A percentile compares a stretch with the other conserved stretches of the same genome.
Evolutionary conservation across 2,888 invertebrate genomes (phyloP).

Genomic region (Ectemnius continuus): DNA sequence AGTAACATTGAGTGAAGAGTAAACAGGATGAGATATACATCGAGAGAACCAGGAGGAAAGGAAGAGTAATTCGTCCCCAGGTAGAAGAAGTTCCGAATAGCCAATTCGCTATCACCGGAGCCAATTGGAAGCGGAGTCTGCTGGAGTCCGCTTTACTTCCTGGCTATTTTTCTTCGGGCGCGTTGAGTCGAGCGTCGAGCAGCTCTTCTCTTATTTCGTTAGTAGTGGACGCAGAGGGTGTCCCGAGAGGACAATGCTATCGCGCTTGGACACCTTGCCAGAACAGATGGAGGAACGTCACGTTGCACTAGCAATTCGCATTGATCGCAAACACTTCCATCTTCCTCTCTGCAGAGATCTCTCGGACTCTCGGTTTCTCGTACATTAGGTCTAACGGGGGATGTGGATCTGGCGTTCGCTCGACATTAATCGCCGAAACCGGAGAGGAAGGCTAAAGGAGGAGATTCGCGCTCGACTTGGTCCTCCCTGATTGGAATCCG

Average conservation of each 20-base stretch:
- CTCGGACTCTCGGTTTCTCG: no score
- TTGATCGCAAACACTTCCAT: background rate
- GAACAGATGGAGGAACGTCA: background rate
- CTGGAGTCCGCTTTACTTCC: background rate
- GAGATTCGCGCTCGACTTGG: no score
- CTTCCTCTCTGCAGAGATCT: no score
- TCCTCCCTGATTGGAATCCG: no score
- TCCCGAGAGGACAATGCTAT: background rate
- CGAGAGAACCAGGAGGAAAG: background rate
- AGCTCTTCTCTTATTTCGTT: slow-evolving; percentile 4
- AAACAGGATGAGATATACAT: background rate
- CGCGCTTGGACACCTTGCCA: slow-evolving; percentile 2
- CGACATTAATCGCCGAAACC: no score
- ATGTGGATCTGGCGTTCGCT: no score
- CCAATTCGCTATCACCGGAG: slow-evolving; percentile 8
- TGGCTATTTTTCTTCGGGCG: background rate
- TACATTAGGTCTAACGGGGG: no score
- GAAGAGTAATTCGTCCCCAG: slow-evolving; percentile 35
- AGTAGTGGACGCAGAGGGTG: background rate
- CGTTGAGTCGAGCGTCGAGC: background rate
- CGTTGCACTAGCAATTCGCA: background rate
- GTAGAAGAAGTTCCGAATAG: slow-evolving; percentile 19
- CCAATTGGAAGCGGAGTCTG: background rate
- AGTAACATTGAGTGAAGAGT: no score
- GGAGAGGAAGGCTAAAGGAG: no score